Base-by-base conservation (phyloP, 2,888 invertebrate species). In the Lasiommata megera region DNA sequence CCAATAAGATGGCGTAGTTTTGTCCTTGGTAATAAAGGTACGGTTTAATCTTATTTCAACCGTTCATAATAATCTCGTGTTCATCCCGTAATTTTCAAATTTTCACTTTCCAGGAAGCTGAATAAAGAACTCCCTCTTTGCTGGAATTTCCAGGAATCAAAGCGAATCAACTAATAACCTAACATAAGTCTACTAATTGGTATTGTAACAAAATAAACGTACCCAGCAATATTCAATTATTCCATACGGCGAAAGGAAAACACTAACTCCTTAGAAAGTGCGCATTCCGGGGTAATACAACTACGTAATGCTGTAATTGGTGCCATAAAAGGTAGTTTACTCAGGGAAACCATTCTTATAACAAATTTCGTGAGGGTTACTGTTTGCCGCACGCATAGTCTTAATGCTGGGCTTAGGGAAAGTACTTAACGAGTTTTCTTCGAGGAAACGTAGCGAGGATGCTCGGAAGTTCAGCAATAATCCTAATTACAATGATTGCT, bases 281-380 rank as follows among this genome's bases (percentile, higher is more conserved):
- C 61, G 70, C 73, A 77, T 76, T 74, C 63, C 68, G 72, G 73
- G 71, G 69, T 77, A 80, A 80, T 79, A 82, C 74, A 71, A 68
- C 69, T 67, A 73, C 72, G 71, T 79, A 76, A 77, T 76, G 71
- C 69, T 68, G 77, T 83, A 84, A 85, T 83, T 82, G 80, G 73
- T 68, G 73, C 74, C 65, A 78, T 82, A 79, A 81, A 81, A 72
- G 77, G 74, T 73, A 75, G 74, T 80, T 82, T 71, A 72, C 76
- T 75, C 76, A 63, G 66, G 75, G 65, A 67, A 63, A 69, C 68
- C 72, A 73, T 79, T 82, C 79, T 74, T 76, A 77, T 79, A 79
- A 78, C 77, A 72, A 79, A 81, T 80, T 77, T 71, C 67, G 54
- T 71, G 64, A 64, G 67, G 66, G 60, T 69, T 73, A 72, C 68